Evolutionary conservation across 2,113 vertebrate genomes (phyloP), one percentile per base, ranked within the genome.

Genomic region (Leptodactylus fuscus): DNA sequence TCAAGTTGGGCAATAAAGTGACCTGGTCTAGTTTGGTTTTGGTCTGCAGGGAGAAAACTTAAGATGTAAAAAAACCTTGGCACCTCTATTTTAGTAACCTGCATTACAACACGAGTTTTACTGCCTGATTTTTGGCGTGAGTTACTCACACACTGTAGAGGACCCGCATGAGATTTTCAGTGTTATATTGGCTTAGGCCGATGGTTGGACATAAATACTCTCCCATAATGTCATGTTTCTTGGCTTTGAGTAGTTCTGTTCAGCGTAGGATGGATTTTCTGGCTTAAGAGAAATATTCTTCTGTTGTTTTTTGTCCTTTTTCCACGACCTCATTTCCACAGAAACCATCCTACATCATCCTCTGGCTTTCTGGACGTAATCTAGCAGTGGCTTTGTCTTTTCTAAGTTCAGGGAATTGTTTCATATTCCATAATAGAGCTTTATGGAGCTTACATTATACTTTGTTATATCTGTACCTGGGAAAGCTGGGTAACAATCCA

Each of bases 301-400:
- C 44, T 76, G 41, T 51, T 51, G 73, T 77, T 77, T 53, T 77
- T 77, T 77, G 74, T 51, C 74, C 46, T 77, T 49, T 76, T 77
- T 77, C 74, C 44, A 77, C 74, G 46, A 77, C 74, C 46, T 77
- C 18, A 20, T 77, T 75, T 77, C 46, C 29, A 77, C 74, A 53
- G 46, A 53, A 77, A 53, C 20, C 46, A 77, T 32, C 48, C 27
- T 22, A 22, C 69, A 41, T 77, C 27, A 20, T 51, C 48, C 15
- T 77, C 46, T 77, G 74, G 48, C 48, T 51, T 53, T 51, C 11
- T 11, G n/a, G 24, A n/a, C 27, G 16, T 44, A 29, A 46, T 29
- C 24, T 5, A 53, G 46, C 24, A 15, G 8, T 34, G 74, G 27
- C 15, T 34, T 24, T 53, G 10, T 34, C 18, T 51, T 27, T 75